These are phyloP conservation scores for Crotalus helleri DNA, from an alignment of 2,113 vertebrate genomes.

Conservation along the genomic window DNA sequence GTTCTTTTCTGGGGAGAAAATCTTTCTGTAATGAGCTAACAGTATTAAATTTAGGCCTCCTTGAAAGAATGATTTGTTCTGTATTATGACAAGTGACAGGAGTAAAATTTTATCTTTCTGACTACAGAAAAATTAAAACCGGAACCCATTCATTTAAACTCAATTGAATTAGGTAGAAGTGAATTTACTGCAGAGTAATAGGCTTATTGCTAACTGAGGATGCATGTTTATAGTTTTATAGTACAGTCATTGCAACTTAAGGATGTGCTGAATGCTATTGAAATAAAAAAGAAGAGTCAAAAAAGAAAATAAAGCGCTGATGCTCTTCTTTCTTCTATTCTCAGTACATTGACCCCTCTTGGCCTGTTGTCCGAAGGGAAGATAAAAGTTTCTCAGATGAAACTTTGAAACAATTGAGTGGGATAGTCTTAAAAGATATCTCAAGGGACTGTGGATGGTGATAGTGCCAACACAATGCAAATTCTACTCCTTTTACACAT, in stretches of 20 bases:
- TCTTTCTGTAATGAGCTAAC: slow-evolving; percentile 12
- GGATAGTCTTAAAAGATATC: background rate
- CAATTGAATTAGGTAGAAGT: background rate
- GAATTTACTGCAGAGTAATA: background rate
- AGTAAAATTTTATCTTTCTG: background rate
- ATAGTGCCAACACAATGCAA: background rate
- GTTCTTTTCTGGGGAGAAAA: background rate
- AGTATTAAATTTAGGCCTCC: background rate
- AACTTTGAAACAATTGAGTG: background rate
- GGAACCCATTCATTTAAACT: background rate
- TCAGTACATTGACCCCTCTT: background rate
- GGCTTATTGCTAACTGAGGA: background rate
- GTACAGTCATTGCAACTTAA: background rate
- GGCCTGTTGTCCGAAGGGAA: background rate
- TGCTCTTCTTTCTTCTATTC: background rate
- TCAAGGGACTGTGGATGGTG: background rate
- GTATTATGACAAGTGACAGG: background rate
- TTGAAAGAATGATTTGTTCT: background rate
- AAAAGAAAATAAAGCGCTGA: background rate
- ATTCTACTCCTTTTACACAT: background rate
- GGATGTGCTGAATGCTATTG: background rate
- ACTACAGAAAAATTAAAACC: background rate
- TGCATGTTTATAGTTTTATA: background rate
- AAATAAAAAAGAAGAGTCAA: background rate
- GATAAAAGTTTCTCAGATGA: background rate